Conservation (phyloP, 2,888 invertebrate genomes). For the Drosophila suboccidentalis region DNA sequence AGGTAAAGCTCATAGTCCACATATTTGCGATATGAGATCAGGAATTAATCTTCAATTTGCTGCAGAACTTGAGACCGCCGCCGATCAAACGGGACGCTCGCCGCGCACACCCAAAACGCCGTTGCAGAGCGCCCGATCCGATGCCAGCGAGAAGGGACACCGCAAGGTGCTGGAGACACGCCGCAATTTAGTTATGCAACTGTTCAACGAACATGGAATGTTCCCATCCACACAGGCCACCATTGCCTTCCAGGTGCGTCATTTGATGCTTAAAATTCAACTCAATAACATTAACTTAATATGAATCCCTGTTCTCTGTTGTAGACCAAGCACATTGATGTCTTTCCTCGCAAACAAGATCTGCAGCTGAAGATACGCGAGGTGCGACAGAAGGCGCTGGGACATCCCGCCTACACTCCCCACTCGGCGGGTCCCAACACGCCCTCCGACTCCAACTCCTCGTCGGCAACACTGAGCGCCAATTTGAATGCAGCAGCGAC, state of each 20-base stretch:
- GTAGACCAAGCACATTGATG: conserved; percentile 93
- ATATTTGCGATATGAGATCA: conserved; percentile 22
- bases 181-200: conserved; percentile 95
- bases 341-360: conserved; percentile 97
- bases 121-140: conserved; percentile 85
- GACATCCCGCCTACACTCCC: conserved; percentile 90
- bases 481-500: conserved; percentile 49
- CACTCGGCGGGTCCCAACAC: conserved; percentile 88
- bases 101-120: conserved; percentile 96
- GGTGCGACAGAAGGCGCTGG: conserved; percentile 98
- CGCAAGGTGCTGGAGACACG: conserved; percentile 96
- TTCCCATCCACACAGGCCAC: conserved; percentile 97
- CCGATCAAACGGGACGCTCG: conserved; percentile 87
- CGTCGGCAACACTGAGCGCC: conserved; percentile 60
- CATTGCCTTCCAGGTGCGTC: conserved; percentile 91
- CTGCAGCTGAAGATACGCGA: conserved; percentile 99
- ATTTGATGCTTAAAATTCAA: neutral
- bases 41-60: conserved; percentile 45
- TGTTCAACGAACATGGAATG: conserved; percentile 96
- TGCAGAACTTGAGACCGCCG: conserved; percentile 86
- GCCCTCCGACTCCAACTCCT: conserved; percentile 81
- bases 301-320: neutral
- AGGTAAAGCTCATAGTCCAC: conserved; percentile 85
- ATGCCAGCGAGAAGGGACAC: conserved; percentile 91
- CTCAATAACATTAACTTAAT: neutral